Base-by-base conservation (phyloP, 2,888 invertebrate genomes). In the Dryobota labecula region DNA sequence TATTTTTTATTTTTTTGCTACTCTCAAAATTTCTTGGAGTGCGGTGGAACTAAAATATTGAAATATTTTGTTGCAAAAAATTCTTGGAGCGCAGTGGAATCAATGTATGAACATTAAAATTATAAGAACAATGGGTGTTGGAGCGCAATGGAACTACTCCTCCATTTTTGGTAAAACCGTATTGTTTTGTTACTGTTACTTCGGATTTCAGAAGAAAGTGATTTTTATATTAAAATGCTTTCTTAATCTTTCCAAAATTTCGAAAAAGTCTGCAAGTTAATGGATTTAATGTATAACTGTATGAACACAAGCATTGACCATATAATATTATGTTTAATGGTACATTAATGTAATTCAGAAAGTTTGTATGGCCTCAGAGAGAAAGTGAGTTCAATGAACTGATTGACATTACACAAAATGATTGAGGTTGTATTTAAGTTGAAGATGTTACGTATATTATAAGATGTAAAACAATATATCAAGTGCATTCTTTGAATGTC, bases 381-480 rank as follows among this genome's bases (percentile, higher is more conserved):
- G 83, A 84, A 85, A 85, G 84, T 80, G 82, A 68, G 84, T 60
- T 85, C 82, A 66, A 47, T 85, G 82, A 83, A 77, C 84, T 76
- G 73, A 61, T 78, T 79, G 81, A 81, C 77, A 83, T 83, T 78
- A 83, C 71, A 77, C 71, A 36, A 72, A 82, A 74, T 70, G 8
- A 70, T 77, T 69, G 75, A 82, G 73, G 69, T 71, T 76, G 62
- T 49, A 70, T 64, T 57, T 30, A 58, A 63, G 70, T 73, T 49
- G 57, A 65, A 73, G 69, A 63, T 68, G 67, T 76, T 80, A 79
- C 72, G 53, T 58, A 24, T 57, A 15, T 79, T 69, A 66, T 41
- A 60, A 71, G 20, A 53, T 65, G 15, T 43, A 33, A 38, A 61
- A 65, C 33, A 70, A 51, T 64, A 61, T 62, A 30, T 41, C 33